These are phyloP conservation scores for Brevimyrus niger DNA, from an alignment of 2,113 vertebrate species.

Conservation along the genomic window DNA sequence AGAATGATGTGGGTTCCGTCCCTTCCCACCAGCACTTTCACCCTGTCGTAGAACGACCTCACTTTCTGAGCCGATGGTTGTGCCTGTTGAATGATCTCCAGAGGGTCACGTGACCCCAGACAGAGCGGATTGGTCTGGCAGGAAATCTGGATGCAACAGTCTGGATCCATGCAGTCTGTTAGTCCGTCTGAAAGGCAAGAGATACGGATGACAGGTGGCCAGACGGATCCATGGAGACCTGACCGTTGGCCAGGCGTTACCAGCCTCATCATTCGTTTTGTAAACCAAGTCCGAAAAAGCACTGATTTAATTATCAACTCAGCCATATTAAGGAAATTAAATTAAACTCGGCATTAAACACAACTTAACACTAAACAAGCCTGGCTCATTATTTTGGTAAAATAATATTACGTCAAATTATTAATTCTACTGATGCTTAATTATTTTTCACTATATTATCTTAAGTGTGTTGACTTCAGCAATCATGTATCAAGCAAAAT, in stretches of 20 bases:
- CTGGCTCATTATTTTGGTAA: background rate
- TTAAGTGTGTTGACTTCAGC: background rate
- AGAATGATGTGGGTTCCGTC: constrained; percentile 82
- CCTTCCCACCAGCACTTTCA: constrained; percentile 78
- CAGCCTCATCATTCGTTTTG: background rate
- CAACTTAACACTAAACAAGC: background rate
- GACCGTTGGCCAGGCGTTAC: background rate
- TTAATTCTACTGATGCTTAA: background rate
- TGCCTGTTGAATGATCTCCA: constrained; percentile 79
- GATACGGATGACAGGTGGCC: background rate
- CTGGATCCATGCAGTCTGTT: constrained; percentile 80
- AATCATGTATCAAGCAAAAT: background rate
- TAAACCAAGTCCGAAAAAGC: background rate
- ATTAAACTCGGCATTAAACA: background rate
- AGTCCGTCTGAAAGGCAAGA: constrained; percentile 66
- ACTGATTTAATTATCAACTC: background rate
- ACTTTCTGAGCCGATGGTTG: constrained; percentile 59
- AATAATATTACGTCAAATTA: background rate
- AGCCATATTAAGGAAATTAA: background rate
- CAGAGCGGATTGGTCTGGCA: constrained; percentile 78
- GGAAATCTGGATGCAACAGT: constrained; percentile 76
- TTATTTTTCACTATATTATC: background rate
- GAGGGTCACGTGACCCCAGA: constrained; percentile 75
- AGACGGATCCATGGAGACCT: background rate
- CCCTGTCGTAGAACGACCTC: constrained; percentile 77